Evolutionary conservation across 1,140 invertebrate species (phyloP).

Genomic region (Diuraphis noxia): DNA sequence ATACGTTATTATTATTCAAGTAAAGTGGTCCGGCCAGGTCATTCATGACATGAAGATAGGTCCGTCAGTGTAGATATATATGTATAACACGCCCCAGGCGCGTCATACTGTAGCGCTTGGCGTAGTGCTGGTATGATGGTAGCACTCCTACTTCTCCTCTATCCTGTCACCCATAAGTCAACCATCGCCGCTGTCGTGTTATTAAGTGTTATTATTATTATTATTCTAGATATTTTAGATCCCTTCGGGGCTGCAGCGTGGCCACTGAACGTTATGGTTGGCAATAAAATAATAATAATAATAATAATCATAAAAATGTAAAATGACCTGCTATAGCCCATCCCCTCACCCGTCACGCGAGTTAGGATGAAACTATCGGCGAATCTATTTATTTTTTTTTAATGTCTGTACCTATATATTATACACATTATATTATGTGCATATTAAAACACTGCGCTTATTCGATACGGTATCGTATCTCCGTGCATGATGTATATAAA

Average conservation of each 20-base stretch:
- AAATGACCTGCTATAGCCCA: neutral
- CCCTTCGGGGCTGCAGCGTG: conserved; percentile 14
- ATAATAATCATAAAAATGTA: neutral
- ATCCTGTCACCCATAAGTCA: neutral
- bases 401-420: neutral
- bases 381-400: neutral
- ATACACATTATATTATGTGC: no score
- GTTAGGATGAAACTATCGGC: neutral
- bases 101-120: neutral
- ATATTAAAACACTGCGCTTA: no score
- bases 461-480: neutral
- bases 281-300: neutral
- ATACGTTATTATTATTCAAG: conserved; percentile 41
- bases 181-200: conserved; percentile 10
- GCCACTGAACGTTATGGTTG: conserved; percentile 33
- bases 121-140: neutral
- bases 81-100: conserved; percentile 16
- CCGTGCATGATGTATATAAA: neutral
- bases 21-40: conserved; percentile 46
- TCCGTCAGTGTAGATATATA: neutral
- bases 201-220: conserved; percentile 52
- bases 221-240: conserved; percentile 10
- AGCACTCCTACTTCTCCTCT: conserved; percentile 2
- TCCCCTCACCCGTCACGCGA: neutral
- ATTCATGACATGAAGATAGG: conserved; percentile 52